Percentiles rank a stretch among this genome's conserved stretches.
Evolutionary conservation across 1,140 invertebrate genomes (phyloP).

Genomic region (Papilio xuthus): DNA sequence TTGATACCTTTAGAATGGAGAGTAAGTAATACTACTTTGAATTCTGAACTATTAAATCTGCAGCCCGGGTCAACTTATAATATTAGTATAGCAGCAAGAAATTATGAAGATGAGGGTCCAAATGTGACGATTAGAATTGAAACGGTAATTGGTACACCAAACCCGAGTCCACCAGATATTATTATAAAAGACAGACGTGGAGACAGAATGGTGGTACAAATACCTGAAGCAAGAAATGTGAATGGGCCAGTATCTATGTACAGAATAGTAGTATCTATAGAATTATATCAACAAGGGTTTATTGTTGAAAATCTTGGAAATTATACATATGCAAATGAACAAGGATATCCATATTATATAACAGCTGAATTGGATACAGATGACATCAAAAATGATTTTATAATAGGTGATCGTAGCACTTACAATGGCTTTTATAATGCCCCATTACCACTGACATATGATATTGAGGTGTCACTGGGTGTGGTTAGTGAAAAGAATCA

Average conservation of each 20-base stretch:
- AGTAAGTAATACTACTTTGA: constrained; percentile 76
- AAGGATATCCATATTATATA: constrained; percentile 89
- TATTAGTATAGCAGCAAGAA: constrained; percentile 85
- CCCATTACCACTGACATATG: constrained; percentile 84
- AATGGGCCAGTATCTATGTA: constrained; percentile 89
- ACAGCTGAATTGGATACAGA: constrained; percentile 87
- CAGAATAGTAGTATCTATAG: constrained; percentile 87
- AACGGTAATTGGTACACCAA: constrained; percentile 87
- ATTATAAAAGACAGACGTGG: constrained; percentile 83
- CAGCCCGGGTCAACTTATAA: constrained; percentile 88
- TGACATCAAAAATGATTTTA: constrained; percentile 84
- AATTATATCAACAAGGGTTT: constrained; percentile 83
- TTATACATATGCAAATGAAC: constrained; percentile 82
- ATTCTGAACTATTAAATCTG: constrained; percentile 83
- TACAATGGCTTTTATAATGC: constrained; percentile 92
- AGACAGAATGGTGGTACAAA: constrained; percentile 83
- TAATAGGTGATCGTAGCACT: constrained; percentile 88
- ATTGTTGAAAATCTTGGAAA: constrained; percentile 82
- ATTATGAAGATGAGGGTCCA: constrained; percentile 83
- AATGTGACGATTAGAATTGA: constrained; percentile 80
- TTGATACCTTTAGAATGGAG: constrained; percentile 74
- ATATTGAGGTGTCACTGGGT: constrained; percentile 88
- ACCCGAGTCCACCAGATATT: constrained; percentile 84
- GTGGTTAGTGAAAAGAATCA: constrained; percentile 86
- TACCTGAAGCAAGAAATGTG: constrained; percentile 85